Base-by-base conservation (phyloP, 1,140 invertebrate genomes). In the Diorhabda sublineata region DNA sequence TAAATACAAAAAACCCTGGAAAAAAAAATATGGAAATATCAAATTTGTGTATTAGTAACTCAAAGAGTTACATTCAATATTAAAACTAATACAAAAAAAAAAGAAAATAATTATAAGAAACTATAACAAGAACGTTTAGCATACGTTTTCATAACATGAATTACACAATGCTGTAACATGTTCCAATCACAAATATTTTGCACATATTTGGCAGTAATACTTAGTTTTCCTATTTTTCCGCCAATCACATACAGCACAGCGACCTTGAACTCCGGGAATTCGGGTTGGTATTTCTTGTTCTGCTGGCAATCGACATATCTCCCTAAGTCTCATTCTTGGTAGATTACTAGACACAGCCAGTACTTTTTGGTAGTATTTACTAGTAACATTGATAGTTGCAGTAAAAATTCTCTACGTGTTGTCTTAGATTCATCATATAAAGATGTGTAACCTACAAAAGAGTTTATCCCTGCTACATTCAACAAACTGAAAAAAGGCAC, bases 401-500 rank as follows among this genome's bases (percentile, higher is more conserved):
- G 45, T 52, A 52, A 52, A 52, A 47, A 47, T 47, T 47, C 45
- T 47, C 8, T 47, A 47, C 45, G 45, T 11, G 11, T 11, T 11
- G 11, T 11, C 11, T 11, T 11, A 11, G 11, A 11, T 11, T 11
- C 11, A 11, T 11, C 11, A 11, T 11, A 11, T 11, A 11, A 11
- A 11, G 0, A 11, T 11, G 11, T 11, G 11, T 11, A 47, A 47
- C 1, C 45, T 47, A 47, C 45, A 47, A 47, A 47, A 47, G 61
- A 42, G 44, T 72, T 70, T 43, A 68, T 67, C 7, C 7, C 42
- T 4, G 61, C 26, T 58, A 70, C 61, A 67, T 68, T 69, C 42
- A 70, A 26, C 42, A 64, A 44, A 44, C 68, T 63, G 44, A 70
- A 72, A 69, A 69, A 72, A 26, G 26, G 26, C 26, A 61, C 64